Conservation (phyloP, 2,888 invertebrate genomes). For the Apotomis turbidana region DNA sequence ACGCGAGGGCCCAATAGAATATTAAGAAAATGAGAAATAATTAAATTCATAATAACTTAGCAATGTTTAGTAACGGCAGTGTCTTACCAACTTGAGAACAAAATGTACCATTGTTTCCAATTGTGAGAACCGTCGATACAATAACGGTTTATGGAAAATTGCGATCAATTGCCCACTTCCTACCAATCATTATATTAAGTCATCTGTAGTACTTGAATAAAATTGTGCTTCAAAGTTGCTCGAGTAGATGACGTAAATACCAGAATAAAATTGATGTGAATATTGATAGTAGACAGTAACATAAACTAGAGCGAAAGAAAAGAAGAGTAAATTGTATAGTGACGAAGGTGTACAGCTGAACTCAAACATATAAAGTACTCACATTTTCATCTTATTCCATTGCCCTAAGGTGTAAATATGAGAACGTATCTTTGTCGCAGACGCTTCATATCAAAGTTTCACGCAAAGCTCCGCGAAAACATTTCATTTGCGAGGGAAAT, state of each 20-base stretch:
- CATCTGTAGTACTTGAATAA: slow-evolving; percentile 6
- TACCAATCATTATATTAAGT: slow-evolving; percentile 18
- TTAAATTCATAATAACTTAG: not conserved
- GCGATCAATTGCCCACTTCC: slow-evolving; percentile 32
- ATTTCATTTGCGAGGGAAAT: not conserved
- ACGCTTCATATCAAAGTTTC: not conserved
- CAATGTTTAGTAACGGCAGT: not conserved
- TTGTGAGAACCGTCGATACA: slow-evolving; percentile 27
- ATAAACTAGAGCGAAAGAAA: not conserved
- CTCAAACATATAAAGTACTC: too few relatives aligned
- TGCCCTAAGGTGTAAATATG: too few relatives aligned
- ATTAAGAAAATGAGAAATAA: too few relatives aligned
- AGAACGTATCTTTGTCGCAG: not conserved
- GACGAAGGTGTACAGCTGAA: too few relatives aligned
- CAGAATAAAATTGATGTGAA: not conserved
- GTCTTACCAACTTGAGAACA: not conserved
- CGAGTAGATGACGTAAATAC: not conserved
- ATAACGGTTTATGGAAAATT: slow-evolving; percentile 23
- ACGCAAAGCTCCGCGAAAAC: not conserved
- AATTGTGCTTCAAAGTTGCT: not conserved
- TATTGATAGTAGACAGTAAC: too few relatives aligned
- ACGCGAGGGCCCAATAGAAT: too few relatives aligned
- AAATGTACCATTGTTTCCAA: slow-evolving; percentile 7
- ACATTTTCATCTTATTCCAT: too few relatives aligned
- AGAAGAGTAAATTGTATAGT: too few relatives aligned